Evolutionary conservation across 2,113 vertebrate species (phyloP).

Genomic region (Marmota monax): DNA sequence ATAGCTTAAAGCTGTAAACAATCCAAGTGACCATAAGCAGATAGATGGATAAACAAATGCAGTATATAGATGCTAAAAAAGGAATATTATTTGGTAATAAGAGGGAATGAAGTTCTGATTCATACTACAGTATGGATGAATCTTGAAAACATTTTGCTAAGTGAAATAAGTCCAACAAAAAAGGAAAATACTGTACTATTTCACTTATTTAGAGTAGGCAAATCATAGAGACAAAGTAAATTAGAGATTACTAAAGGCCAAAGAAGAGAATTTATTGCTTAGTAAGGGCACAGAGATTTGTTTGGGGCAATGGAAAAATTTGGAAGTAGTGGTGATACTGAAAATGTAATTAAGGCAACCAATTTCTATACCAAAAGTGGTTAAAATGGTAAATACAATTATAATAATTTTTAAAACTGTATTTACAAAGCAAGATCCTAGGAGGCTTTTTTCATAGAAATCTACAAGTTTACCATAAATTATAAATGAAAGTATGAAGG

Average conservation of each 20-base stretch:
- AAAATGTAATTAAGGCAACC: background rate
- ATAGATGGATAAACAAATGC: background rate
- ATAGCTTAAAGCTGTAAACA: background rate
- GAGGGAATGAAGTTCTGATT: background rate
- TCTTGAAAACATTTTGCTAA: background rate
- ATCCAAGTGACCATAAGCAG: background rate
- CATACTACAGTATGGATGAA: background rate
- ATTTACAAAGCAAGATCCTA: slow-evolving; percentile 27
- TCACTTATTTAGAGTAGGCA: background rate
- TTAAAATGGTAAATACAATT: background rate
- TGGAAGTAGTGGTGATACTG: background rate
- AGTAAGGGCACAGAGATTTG: background rate
- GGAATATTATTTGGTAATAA: background rate
- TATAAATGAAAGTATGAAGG: slow-evolving; percentile 14
- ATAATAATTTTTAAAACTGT: background rate
- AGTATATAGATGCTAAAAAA: background rate
- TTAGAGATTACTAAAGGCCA: background rate
- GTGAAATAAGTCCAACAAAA: background rate
- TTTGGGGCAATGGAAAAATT: background rate
- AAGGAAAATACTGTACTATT: slow-evolving; percentile 9
- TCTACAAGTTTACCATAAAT: slow-evolving; percentile 21
- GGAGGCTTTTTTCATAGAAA: background rate
- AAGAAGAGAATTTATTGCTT: background rate
- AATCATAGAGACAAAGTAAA: background rate
- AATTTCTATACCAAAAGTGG: background rate